These are phyloP conservation scores for Sarotherodon lohbergeri DNA, from an alignment of 2,113 vertebrate genomes.

Conservation along the genomic window DNA sequence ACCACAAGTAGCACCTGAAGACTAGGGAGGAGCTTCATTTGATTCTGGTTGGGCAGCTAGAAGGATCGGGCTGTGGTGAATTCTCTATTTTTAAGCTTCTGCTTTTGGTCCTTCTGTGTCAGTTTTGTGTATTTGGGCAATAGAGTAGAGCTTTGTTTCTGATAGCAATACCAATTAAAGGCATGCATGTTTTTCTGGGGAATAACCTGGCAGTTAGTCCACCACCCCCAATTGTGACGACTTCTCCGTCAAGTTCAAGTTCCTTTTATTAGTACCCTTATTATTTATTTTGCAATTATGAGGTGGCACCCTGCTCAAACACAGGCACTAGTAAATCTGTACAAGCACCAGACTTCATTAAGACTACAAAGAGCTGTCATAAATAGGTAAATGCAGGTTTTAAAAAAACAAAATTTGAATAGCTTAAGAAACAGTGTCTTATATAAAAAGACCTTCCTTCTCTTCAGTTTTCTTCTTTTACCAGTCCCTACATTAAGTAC, in stretches of 20 bases:
- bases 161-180: not conserved
- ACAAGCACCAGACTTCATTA: not conserved
- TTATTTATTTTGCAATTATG: not conserved
- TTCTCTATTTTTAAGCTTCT: not conserved
- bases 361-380: not conserved
- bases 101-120: not conserved
- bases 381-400: not conserved
- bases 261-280: not conserved
- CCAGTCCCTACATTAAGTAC: not conserved
- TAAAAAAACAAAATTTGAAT: not conserved
- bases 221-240: not conserved
- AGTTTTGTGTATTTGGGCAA: not conserved
- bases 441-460: not conserved
- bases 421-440: not conserved
- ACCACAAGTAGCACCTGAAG: not conserved
- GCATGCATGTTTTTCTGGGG: not conserved
- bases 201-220: not conserved
- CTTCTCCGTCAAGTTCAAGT: not conserved
- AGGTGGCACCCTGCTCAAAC: not conserved
- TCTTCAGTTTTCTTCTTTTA: not conserved
- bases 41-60: not conserved
- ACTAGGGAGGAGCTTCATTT: not conserved
- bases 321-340: not conserved
- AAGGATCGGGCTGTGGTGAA: not conserved
- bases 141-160: not conserved